Evolutionary conservation across 2,113 vertebrate species (phyloP).

Genomic region (Oenanthe oenanthe): DNA sequence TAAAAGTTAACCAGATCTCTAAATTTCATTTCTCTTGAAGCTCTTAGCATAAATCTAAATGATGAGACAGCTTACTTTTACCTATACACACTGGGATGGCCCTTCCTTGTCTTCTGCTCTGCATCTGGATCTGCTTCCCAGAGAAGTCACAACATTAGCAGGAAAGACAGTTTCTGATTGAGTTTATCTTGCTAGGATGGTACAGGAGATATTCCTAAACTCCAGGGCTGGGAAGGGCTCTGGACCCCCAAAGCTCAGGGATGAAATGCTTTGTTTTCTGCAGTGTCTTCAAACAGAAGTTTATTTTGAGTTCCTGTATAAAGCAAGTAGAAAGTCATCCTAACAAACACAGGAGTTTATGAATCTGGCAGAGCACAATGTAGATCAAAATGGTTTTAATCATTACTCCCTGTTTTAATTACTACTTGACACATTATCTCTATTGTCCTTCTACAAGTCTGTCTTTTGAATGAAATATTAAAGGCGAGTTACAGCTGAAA

Average conservation of each 20-base stretch:
- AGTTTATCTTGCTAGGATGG: neutral
- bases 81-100: neutral
- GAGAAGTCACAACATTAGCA: neutral
- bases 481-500: conserved; percentile 64
- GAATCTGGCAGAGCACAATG: conserved; percentile 23
- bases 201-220: neutral
- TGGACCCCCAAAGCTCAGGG: neutral
- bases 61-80: neutral
- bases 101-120: neutral
- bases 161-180: neutral
- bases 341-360: conserved; percentile 34
- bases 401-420: conserved; percentile 64
- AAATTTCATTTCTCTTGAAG: neutral
- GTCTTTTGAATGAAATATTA: conserved; percentile 68
- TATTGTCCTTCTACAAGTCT: conserved; percentile 67
- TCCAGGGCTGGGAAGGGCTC: neutral
- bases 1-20: neutral
- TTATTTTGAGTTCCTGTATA: conserved; percentile 30
- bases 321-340: conserved; percentile 40
- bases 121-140: neutral
- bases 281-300: neutral
- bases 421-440: conserved; percentile 66
- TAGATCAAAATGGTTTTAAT: conserved; percentile 58
- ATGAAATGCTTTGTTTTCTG: neutral
- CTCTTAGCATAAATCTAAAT: neutral